Conservation (phyloP, 2,113 vertebrate genomes). For the Xiphophorus hellerii region DNA sequence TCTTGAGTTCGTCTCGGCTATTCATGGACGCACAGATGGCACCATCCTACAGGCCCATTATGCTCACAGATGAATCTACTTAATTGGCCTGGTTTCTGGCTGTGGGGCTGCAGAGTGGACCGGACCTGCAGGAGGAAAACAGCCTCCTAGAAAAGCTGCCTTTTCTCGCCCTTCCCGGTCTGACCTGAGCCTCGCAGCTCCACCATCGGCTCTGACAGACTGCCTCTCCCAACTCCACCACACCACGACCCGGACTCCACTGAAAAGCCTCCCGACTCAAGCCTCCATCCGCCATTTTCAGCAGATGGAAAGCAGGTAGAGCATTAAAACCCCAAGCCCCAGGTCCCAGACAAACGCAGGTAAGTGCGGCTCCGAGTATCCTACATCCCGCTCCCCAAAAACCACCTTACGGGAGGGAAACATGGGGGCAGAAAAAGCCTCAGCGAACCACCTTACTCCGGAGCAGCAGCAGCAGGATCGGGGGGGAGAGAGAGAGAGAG, state of each 20-base stretch:
- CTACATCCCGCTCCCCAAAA: slow-evolving; percentile 19
- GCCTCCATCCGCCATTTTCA: slow-evolving; percentile 82
- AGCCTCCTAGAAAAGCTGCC: slow-evolving; percentile 11
- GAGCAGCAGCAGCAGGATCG: slow-evolving; percentile 39
- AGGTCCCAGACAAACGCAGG: slow-evolving; percentile 64
- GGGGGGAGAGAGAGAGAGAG: slow-evolving; percentile 22
- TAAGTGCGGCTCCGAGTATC: slow-evolving; percentile 63
- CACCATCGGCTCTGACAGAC: slow-evolving; percentile 42
- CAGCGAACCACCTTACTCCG: slow-evolving; percentile 42
- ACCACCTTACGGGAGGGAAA: slow-evolving; percentile 21
- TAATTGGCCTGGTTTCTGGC: slow-evolving; percentile 52
- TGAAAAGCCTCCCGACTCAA: slow-evolving; percentile 58
- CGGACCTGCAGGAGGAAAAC: background rate
- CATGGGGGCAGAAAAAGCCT: slow-evolving; percentile 18
- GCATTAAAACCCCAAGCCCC: slow-evolving; percentile 61
- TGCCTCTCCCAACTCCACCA: slow-evolving; percentile 66
- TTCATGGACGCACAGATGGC: slow-evolving; percentile 52
- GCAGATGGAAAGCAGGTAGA: slow-evolving; percentile 75
- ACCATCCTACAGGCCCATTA: slow-evolving; percentile 56
- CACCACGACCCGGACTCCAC: slow-evolving; percentile 55
- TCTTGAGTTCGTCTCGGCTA: slow-evolving; percentile 21
- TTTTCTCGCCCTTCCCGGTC: background rate
- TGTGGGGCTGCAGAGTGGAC: slow-evolving; percentile 47
- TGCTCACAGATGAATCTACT: slow-evolving; percentile 53
- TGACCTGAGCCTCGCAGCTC: slow-evolving; percentile 30